These are phyloP conservation scores for Euleptes europaea DNA, from an alignment of 2,113 vertebrate species.

Conservation along the genomic window DNA sequence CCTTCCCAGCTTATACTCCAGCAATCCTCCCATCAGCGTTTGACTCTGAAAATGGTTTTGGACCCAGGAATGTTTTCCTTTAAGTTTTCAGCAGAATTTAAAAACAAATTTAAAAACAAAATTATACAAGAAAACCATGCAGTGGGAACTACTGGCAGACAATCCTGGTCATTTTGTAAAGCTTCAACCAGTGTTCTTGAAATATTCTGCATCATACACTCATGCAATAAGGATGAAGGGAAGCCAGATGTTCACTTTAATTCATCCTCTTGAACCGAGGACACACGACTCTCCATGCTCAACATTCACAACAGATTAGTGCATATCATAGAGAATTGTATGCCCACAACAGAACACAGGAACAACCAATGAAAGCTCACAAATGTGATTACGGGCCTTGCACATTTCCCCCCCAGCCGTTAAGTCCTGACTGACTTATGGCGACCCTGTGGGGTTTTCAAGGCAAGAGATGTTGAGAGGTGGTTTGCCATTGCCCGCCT, in stretches of 20 bases:
- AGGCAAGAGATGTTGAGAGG: too few species aligned
- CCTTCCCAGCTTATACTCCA: too few species aligned
- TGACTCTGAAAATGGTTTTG: background rate
- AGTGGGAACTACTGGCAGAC: background rate
- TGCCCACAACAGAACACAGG: background rate
- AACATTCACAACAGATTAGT: background rate
- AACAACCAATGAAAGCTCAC: background rate
- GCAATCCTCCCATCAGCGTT: background rate
- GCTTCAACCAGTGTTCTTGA: background rate
- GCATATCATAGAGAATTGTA: background rate
- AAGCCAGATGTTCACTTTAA: background rate
- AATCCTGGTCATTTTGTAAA: background rate
- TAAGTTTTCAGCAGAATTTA: background rate
- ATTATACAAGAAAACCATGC: background rate
- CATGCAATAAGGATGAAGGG: background rate
- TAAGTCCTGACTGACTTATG: too few species aligned
- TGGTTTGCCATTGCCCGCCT: too few species aligned
- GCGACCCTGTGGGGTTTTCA: too few species aligned
- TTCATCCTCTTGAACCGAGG: background rate
- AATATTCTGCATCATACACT: background rate
- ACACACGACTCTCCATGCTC: background rate
- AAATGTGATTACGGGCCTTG: background rate
- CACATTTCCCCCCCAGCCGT: too few species aligned
- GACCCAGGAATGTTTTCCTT: too few species aligned
- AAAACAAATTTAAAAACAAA: background rate